phyloP scores from a whole-genome alignment of 2,113 vertebrate species.

The Sturnus vulgaris region DNA sequence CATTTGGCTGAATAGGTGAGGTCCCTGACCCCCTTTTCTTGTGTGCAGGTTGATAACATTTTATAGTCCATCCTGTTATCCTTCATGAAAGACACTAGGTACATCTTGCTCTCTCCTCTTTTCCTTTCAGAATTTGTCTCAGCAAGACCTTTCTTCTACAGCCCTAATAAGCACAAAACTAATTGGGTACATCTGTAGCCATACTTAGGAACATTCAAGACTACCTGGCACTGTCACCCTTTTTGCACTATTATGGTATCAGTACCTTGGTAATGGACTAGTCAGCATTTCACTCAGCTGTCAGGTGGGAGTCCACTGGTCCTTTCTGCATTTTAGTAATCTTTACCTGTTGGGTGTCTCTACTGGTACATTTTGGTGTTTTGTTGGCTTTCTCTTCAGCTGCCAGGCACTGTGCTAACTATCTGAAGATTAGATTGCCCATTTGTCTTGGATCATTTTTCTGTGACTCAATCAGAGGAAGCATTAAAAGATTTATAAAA shows the following conservation, averaged over 20 bases:
- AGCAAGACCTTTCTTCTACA: neutral
- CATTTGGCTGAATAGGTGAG: conserved; percentile 9
- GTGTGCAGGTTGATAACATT: neutral
- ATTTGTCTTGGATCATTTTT: conserved; percentile 24
- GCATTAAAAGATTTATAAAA: conserved; percentile 47
- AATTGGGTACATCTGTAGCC: neutral
- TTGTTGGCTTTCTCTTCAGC: neutral
- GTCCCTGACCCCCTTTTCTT: neutral
- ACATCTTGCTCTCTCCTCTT: neutral
- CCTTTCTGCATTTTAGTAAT: neutral
- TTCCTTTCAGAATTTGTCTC: neutral
- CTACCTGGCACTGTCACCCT: neutral
- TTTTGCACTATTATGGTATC: neutral
- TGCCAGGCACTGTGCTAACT: neutral
- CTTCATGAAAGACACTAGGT: neutral
- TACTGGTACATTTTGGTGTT: neutral
- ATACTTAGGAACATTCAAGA: neutral
- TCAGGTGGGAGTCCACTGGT: neutral
- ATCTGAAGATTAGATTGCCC: conserved; percentile 17
- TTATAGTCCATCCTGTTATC: neutral
- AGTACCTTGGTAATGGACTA: neutral
- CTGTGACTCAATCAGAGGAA: conserved; percentile 4
- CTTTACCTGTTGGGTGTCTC: neutral
- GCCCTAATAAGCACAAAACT: neutral
- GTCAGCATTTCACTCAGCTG: neutral